Conservation (phyloP, 2,113 vertebrate species). For the Callopanchax toddi region DNA sequence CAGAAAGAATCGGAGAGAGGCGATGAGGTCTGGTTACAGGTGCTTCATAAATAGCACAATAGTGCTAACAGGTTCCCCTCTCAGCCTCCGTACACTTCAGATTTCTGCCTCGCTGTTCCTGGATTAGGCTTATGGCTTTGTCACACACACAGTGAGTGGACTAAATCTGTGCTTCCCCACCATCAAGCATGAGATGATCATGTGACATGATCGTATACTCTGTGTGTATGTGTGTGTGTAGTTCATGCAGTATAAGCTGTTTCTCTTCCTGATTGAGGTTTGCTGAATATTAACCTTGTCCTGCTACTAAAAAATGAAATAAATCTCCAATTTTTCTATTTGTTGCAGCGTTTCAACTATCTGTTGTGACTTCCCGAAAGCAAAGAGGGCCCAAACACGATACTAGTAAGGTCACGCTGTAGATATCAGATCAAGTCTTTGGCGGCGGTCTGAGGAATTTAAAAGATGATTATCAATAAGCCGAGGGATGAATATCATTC, state of each 20-base stretch:
- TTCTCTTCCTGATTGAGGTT: slow-evolving; percentile 48
- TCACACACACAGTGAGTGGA: slow-evolving; percentile 27
- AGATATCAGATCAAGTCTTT: slow-evolving; percentile 33
- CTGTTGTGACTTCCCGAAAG: slow-evolving; percentile 40
- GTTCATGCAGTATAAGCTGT: slow-evolving; percentile 29
- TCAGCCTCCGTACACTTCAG: slow-evolving; percentile 16
- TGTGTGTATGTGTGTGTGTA: slow-evolving; percentile 1
- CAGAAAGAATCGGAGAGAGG: slow-evolving; percentile 45
- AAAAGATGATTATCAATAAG: slow-evolving; percentile 21
- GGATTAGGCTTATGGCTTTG: slow-evolving; percentile 54
- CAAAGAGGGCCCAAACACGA: slow-evolving; percentile 15
- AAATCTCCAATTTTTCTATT: slow-evolving; percentile 5
- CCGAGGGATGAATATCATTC: slow-evolving; percentile 35
- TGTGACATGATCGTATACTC: slow-evolving; percentile 52
- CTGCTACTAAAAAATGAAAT: slow-evolving; percentile 19
- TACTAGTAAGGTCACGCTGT: slow-evolving; percentile 31
- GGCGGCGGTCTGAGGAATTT: slow-evolving; percentile 35
- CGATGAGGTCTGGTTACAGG: slow-evolving; percentile 74
- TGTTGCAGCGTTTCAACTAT: slow-evolving; percentile 7
- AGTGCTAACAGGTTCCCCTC: slow-evolving; percentile 59
- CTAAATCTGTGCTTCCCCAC: slow-evolving; percentile 58
- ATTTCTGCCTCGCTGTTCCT: slow-evolving; percentile 29
- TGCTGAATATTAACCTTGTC: slow-evolving; percentile 18
- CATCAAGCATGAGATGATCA: slow-evolving; percentile 58
- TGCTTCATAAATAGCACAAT: slow-evolving; percentile 79